Conservation (phyloP, 2,113 vertebrate genomes). For the Todiramphus saurophagus region DNA sequence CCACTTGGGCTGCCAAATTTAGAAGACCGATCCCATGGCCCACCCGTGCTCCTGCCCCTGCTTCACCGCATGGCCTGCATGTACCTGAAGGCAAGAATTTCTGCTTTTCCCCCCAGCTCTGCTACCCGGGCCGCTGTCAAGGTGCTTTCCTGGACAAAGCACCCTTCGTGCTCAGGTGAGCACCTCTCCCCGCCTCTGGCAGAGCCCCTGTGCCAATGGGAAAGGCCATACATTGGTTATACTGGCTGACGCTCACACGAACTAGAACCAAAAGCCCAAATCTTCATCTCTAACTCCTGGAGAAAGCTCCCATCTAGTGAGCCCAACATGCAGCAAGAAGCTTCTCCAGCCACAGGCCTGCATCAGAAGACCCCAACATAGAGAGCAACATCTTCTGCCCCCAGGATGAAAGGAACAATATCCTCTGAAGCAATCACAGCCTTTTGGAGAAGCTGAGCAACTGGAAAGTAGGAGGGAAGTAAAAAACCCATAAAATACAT, state of each 20-base stretch:
- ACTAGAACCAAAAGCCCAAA: not conserved
- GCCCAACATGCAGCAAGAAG: fast-evolving
- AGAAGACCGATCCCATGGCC: not conserved
- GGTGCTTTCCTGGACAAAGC: not conserved
- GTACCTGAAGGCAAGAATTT: not conserved
- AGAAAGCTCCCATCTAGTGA: not conserved
- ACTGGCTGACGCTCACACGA: too few species aligned
- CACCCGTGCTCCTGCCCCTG: not conserved
- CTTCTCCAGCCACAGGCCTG: not conserved
- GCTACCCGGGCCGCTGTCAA: not conserved
- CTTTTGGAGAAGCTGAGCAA: not conserved
- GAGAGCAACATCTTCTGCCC: not conserved
- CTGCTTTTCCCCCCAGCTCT: not conserved
- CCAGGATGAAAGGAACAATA: not conserved
- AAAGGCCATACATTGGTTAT: not conserved
- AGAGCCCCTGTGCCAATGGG: fast-evolving
- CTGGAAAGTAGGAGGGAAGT: not conserved
- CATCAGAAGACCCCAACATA: not conserved
- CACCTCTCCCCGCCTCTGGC: not conserved
- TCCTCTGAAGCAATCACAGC: not conserved
- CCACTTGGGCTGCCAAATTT: not conserved
- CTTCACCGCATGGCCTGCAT: not conserved
- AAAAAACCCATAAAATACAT: not conserved
- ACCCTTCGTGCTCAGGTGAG: not conserved
- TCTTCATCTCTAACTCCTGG: not conserved